Base-by-base conservation (phyloP, 2,797 vertebrate species). In the Danio tinwini region DNA sequence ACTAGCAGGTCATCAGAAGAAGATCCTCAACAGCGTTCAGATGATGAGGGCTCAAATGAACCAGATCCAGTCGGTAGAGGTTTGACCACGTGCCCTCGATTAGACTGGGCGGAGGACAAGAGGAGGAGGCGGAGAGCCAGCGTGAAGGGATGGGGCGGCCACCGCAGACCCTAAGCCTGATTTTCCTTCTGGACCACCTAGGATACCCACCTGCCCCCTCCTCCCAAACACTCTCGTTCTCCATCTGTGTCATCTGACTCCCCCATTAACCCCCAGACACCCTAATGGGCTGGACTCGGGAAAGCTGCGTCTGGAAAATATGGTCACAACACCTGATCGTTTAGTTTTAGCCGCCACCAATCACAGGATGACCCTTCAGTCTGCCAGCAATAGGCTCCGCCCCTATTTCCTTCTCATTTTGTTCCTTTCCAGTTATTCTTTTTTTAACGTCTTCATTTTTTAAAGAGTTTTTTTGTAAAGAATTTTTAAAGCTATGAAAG, bases 11-110 rank as follows among this genome's bases (percentile, higher is more conserved):
- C 98, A 99, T 92, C 98, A 99, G 92, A 99, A 99, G 94, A 99
- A 99, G 93, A 99, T 99, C 86, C 95, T 99, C 82, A 99, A 99
- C 93, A 99, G 98, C 78, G 97, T 99, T 91, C 98, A 99, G 94
- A 97, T 98, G 95, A 99, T 99, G 98, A 94, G 97, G 85, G 97
- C 97, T 83, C 97, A 99, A 92, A 98, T 99, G 96, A 99, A 98
- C 92, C 98, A 99, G 94, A 98, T 99, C 88, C 97, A 98, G 90
- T 98, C 98, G 0, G 97, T 99, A 91, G 97, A 99, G 94, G 98
- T 99, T 89, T 99, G 97, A 96, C 85, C 52, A 56, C 59, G 39
- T 42, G 49, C 77, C 72, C 40, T 29, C 50, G 10, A 19, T 63
- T 62, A 64, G 72, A 82, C 69, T 55, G 40, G 42, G 50, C 83